Base-by-base conservation (phyloP, 2,797 vertebrate genomes). In the Siniperca obscura region DNA sequence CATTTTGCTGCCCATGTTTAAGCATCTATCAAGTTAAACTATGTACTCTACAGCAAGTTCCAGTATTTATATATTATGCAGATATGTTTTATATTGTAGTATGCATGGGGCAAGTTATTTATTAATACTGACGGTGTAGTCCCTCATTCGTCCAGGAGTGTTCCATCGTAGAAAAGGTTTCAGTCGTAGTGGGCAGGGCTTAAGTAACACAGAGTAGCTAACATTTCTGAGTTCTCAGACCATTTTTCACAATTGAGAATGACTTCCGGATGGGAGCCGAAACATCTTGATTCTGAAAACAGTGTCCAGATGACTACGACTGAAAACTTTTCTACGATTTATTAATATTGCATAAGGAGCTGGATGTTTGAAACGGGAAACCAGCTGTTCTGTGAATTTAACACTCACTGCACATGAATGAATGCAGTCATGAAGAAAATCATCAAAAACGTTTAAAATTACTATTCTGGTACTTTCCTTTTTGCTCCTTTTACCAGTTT, bases 311-410 rank as follows among this genome's bases (percentile, higher is more conserved):
- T 30, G 27, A 30, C 27, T 30, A 30, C 27, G 27, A 30, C 27
- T 30, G 27, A 30, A 30, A 30, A 2, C 27, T 30, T 30, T 30
- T 30, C 27, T 30, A 30, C 27, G 27, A 75, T 70, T 68, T 42
- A 85, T 89, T 42, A 78, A 87, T 86, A 78, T 55, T 83, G 57
- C 46, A 90, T 56, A 11, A 80, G 21, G 61, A 74, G 38, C 30
- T 42, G 25, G 21, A 68, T 14, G 52, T 55, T 61, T 71, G 80
- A 87, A 82, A 88, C 46, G 61, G 81, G 68, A 84, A 60, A 71
- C 78, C 42, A 2, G 25, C 36, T 48, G 50, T 22, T 64, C 34
- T n/a, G 21, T 34, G 2, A 60, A 30, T 71, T 3, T 10, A 50
- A 55, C 19, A 22, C 21, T 12, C 7, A 56, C 27, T 1, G 30